Evolutionary conservation across 1,140 invertebrate species (phyloP), one percentile per base, ranked within the genome.

Genomic region (Eumaeus atala): DNA sequence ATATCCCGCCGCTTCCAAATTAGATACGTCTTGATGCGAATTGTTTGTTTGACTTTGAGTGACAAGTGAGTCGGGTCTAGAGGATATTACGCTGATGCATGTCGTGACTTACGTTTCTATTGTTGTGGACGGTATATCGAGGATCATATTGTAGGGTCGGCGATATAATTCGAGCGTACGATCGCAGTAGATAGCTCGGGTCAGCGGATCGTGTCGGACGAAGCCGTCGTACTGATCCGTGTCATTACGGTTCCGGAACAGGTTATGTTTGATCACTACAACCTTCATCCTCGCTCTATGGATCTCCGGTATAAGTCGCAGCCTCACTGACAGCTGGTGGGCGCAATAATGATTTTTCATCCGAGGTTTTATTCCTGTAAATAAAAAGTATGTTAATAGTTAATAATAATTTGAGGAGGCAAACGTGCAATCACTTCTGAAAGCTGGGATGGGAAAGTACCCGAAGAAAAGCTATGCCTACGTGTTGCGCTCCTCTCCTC

Each of bases 291-390:
- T 95, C 0, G 94, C 93, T 40, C 93, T 88, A 84, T 98, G 96
- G 11, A 98, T 90, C 79, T 97, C 96, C 0, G 97, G 97, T 44
- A 99, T 95, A 8, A 98, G 90, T 37, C 96, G 92, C 10, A 96
- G 86, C 97, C 97, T 98, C 47, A 98, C 95, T 4, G 96, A 97
- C 16, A 98, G 88, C 73, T 97, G 96, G 85, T 97, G 95, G 10
- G 96, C 96, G 17, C 96, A 90, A 85, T 96, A 98, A 81, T 98
- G 97, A 83, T 97, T 96, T 75, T 96, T 96, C 87, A 96, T 92
- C 67, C 93, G 91, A 1, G 95, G 94, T 83, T 96, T 96, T 90
- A 95, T 93, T 55, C 94, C 95, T 97, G 88, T 18, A 62, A 66
- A 61, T 37, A 35, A 61, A 61, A 54, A 59, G 44, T 53, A 9